A percentile compares a stretch with the other conserved stretches of the same genome.
These are phyloP conservation scores for Troides aeacus DNA, from an alignment of 2,888 invertebrate genomes.

Conservation along the genomic window DNA sequence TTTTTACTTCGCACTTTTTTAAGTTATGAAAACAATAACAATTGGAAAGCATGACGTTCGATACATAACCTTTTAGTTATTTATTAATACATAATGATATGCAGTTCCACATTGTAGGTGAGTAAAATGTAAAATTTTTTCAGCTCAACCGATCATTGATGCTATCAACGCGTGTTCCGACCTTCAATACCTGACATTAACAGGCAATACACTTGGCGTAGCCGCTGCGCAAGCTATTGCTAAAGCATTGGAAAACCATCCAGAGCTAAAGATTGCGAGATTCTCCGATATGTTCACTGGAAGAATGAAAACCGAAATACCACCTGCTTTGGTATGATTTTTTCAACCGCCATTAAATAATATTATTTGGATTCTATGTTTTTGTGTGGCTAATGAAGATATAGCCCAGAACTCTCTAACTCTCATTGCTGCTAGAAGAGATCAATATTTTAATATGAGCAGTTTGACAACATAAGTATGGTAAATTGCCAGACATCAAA, in stretches of 20 bases:
- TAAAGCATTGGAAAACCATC: constrained; percentile 87
- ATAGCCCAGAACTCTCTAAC: too few species aligned
- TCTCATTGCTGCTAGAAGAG: too few species aligned
- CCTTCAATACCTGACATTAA: constrained; percentile 87
- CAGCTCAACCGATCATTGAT: constrained; percentile 87
- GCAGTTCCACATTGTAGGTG: background rate
- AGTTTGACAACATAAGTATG: too few species aligned
- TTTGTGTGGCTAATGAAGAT: too few species aligned
- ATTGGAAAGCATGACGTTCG: background rate
- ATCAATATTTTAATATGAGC: too few species aligned
- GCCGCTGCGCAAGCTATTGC: constrained; percentile 92
- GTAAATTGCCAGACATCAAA: too few species aligned
- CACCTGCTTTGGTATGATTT: constrained; percentile 87
- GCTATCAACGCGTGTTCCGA: constrained; percentile 86
- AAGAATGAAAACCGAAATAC: constrained; percentile 96
- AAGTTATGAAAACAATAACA: background rate
- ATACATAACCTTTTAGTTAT: background rate
- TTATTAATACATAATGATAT: background rate
- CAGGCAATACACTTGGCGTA: constrained; percentile 96
- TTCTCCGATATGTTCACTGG: constrained; percentile 99
- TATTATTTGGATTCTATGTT: too few species aligned
- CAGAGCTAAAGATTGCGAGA: constrained; percentile 87
- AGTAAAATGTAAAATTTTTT: too few species aligned
- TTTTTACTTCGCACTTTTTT: background rate
- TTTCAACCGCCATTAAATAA: too few species aligned